Evolutionary conservation across 2,113 vertebrate species (phyloP).

Genomic region (Podarcis cretensis): DNA sequence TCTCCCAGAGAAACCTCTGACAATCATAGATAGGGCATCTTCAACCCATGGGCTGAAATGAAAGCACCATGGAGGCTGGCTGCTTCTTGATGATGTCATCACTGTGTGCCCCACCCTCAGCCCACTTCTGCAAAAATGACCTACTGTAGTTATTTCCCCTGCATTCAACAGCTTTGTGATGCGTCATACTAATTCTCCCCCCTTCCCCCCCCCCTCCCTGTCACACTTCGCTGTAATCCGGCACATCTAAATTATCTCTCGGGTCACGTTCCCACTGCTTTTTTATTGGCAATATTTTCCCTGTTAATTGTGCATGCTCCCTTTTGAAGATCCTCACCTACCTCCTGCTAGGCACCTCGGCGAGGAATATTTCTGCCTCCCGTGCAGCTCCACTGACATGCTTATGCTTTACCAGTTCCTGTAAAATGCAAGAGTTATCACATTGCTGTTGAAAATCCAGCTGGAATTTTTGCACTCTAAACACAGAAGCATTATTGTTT

Average conservation of each 20-base stretch:
- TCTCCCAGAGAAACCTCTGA: neutral
- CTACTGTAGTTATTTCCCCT: neutral
- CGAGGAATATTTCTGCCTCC: conserved; percentile 66
- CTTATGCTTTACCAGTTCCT: conserved; percentile 69
- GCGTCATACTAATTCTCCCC: conserved; percentile 30
- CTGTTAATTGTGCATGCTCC: conserved; percentile 64
- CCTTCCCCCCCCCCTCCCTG: conserved; percentile 22
- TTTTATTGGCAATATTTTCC: conserved; percentile 71
- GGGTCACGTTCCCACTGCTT: conserved; percentile 54
- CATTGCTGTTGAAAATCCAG: conserved; percentile 49
- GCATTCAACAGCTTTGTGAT: conserved; percentile 45
- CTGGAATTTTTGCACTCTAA: conserved; percentile 55
- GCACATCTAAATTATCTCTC: conserved; percentile 63
- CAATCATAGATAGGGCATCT: neutral
- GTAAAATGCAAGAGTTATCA: conserved; percentile 61
- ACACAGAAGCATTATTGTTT: conserved; percentile 56
- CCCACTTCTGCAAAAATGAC: neutral
- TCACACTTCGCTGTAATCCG: conserved; percentile 26
- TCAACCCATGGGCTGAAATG: neutral
- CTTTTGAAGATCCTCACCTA: conserved; percentile 61
- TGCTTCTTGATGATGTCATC: neutral
- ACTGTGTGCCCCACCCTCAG: neutral
- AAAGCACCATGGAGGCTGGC: neutral
- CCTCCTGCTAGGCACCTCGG: conserved; percentile 49
- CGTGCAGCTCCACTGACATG: conserved; percentile 63